Percentiles rank a stretch among this genome's conserved stretches.
These are phyloP conservation scores for Cryptus armator DNA, from an alignment of 2,888 invertebrate species.

Conservation along the genomic window DNA sequence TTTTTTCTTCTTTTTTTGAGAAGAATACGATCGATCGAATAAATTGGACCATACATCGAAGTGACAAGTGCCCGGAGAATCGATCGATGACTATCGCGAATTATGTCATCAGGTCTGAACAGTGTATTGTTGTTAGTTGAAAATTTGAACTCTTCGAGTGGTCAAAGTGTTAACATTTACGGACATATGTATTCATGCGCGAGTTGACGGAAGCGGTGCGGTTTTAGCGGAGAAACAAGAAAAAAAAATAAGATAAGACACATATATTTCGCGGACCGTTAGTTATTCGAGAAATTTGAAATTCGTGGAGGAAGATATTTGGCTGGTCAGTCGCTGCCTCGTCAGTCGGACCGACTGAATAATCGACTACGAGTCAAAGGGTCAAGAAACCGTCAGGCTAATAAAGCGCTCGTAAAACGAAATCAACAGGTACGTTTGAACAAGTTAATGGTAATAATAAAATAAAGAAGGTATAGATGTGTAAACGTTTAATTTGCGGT, in stretches of 20 bases:
- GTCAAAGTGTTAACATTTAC: conserved; percentile 16
- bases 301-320: conserved; percentile 33
- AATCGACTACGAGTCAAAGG: conserved; percentile 54
- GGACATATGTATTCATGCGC: conserved; percentile 22
- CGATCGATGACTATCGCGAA: conserved; percentile 12
- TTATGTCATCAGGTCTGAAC: conserved; percentile 32
- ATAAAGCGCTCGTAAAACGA: conserved; percentile 59
- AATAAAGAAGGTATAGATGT: background rate
- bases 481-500: conserved; percentile 1
- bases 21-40: background rate
- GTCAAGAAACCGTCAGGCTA: conserved; percentile 52
- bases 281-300: conserved; percentile 23
- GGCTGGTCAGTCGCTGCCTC: conserved; percentile 26
- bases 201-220: conserved; percentile 27
- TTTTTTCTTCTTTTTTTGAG: background rate
- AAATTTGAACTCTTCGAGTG: conserved; percentile 23
- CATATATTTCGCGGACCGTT: conserved; percentile 10
- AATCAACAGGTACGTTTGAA: conserved; percentile 69
- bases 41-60: background rate
- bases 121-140: conserved; percentile 25
- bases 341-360: conserved; percentile 48
- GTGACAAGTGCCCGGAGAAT: conserved; percentile 8
- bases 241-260: conserved; percentile 9
- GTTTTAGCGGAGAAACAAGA: background rate
- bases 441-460: conserved; percentile 23